Evolutionary conservation across 2,888 invertebrate genomes (phyloP).

Genomic region (Mythimna albipuncta): DNA sequence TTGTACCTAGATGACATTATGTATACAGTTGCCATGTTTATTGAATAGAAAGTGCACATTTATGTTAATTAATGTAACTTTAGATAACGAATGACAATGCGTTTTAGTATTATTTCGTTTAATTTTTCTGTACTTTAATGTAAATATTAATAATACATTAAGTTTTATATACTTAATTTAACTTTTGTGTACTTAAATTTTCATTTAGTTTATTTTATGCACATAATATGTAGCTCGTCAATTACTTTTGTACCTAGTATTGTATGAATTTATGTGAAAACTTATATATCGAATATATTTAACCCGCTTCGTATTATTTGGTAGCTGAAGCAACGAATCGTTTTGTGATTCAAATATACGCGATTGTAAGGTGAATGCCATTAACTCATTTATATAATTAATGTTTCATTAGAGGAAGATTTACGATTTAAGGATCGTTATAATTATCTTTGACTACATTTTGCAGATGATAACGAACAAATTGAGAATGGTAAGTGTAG

Average conservation of each 20-base stretch:
- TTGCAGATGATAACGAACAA: constrained; percentile 34
- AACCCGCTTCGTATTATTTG: constrained; percentile 36
- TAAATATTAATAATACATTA: constrained; percentile 63
- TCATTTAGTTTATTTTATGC: constrained; percentile 51
- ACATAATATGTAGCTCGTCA: constrained; percentile 52
- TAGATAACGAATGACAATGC: constrained; percentile 82
- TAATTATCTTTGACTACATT: constrained; percentile 28
- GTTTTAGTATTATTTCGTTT: constrained; percentile 89
- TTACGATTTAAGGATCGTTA: constrained; percentile 5
- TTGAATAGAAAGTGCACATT: constrained; percentile 73
- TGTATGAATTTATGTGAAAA: constrained; percentile 41
- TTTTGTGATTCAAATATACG: constrained; percentile 65
- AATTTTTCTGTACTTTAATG: constrained; percentile 61
- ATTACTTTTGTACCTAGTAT: constrained; percentile 63
- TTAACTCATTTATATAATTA: constrained; percentile 27
- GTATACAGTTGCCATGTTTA: constrained; percentile 83
- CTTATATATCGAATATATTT: constrained; percentile 41
- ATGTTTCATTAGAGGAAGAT: constrained; percentile 29
- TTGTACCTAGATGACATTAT: constrained; percentile 71
- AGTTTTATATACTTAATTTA: constrained; percentile 42
- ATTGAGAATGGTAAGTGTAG: constrained; percentile 1
- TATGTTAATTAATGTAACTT: constrained; percentile 52
- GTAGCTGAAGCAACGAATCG: constrained; percentile 65
- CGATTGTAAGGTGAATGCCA: constrained; percentile 24
- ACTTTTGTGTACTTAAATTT: constrained; percentile 50